Percentiles rank a stretch among this genome's conserved stretches.
Evolutionary conservation across 2,797 vertebrate species (phyloP).

Genomic region (Girardinus metallicus): DNA sequence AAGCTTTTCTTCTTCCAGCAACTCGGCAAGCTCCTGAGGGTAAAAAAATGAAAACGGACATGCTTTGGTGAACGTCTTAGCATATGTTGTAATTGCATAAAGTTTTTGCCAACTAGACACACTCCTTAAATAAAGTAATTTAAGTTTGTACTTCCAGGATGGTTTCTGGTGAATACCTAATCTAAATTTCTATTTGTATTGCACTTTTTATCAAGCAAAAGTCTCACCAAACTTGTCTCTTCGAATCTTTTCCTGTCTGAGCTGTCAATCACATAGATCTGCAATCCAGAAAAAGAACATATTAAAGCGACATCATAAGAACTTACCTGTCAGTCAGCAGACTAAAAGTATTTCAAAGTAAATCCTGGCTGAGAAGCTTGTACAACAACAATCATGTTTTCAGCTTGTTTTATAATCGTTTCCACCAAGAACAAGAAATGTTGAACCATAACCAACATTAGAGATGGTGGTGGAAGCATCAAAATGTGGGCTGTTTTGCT

Average conservation of each 20-base stretch:
- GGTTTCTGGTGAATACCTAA: not conserved
- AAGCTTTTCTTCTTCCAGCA: conserved; percentile 79
- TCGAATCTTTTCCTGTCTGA: conserved; percentile 87
- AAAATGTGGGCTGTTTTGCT: not conserved
- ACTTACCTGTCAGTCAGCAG: not conserved
- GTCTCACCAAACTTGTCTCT: conserved; percentile 84
- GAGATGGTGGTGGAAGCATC: not conserved
- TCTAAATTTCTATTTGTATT: not conserved
- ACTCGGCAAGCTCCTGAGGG: conserved; percentile 75
- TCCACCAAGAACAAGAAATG: not conserved
- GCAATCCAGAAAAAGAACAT: conserved; percentile 30
- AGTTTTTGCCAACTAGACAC: not conserved
- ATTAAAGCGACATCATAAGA: not conserved
- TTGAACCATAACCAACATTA: not conserved
- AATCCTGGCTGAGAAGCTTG: not conserved
- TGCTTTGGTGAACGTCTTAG: not conserved
- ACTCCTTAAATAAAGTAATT: no score
- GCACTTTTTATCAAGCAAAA: not conserved
- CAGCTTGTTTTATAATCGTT: not conserved
- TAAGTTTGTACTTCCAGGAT: not conserved
- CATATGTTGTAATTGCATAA: not conserved
- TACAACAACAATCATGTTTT: not conserved
- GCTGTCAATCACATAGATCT: conserved; percentile 91
- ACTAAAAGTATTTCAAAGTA: not conserved
- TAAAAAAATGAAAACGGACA: not conserved